Conservation (phyloP, 2,113 vertebrate genomes). For the Callipepla squamata region DNA sequence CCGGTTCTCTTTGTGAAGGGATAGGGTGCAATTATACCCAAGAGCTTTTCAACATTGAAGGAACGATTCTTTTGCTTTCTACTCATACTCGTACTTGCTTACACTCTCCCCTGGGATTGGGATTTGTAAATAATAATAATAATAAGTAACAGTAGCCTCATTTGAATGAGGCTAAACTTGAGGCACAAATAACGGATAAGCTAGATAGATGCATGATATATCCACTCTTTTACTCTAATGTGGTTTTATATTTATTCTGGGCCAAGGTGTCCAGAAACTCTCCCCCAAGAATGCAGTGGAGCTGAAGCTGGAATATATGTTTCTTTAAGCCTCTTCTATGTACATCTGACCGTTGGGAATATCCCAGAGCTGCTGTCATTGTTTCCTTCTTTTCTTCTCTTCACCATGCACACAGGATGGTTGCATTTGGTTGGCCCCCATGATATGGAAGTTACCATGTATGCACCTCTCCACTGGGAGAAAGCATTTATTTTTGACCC, state of each 20-base stretch:
- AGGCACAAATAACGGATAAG: fast-evolving
- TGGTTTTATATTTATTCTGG: background rate
- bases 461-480: fast-evolving
- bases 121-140: background rate
- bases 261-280: background rate
- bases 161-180: background rate
- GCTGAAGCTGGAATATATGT: background rate
- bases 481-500: background rate
- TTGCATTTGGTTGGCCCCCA: background rate
- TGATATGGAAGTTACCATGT: background rate
- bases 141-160: fast-evolving
- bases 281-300: fast-evolving
- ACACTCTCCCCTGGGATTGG: fast-evolving
- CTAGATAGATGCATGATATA: too few relatives aligned
- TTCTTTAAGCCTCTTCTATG: background rate
- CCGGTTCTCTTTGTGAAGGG: background rate
- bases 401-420: fast-evolving
- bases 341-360: fast-evolving
- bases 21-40: background rate
- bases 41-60: background rate
- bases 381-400: background rate
- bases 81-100: background rate
- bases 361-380: background rate
- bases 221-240: too few relatives aligned
- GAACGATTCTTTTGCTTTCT: background rate